These are phyloP conservation scores for Drosophila setifemur DNA, from an alignment of 1,140 invertebrate species.

Conservation along the genomic window DNA sequence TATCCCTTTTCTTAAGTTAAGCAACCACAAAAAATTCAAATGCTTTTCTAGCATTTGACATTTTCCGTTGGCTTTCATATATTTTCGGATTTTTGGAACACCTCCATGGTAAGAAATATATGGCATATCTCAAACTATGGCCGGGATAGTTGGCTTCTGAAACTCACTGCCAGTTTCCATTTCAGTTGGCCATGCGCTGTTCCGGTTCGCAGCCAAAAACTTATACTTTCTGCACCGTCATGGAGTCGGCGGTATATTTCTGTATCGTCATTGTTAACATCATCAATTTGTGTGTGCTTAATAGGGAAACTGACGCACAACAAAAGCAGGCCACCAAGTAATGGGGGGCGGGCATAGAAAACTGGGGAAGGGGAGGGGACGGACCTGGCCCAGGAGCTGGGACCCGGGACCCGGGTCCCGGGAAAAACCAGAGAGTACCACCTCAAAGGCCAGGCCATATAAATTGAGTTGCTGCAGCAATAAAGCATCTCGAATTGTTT, in stretches of 20 bases:
- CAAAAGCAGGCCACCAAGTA: constrained; percentile 54
- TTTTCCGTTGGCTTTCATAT: neutral
- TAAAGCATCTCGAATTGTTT: constrained; percentile 73
- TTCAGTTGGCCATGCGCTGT: constrained; percentile 61
- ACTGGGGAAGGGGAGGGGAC: neutral
- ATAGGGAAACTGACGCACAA: constrained; percentile 79
- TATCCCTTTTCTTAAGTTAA: too few species aligned
- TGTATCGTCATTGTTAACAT: constrained; percentile 80
- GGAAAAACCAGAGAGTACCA: constrained; percentile 16
- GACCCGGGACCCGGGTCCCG: neutral
- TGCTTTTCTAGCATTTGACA: neutral
- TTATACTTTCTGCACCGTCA: constrained; percentile 63
- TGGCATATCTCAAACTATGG: constrained; percentile 45
- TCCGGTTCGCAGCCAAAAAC: constrained; percentile 66
- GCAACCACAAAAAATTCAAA: too few species aligned
- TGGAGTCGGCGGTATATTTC: constrained; percentile 58
- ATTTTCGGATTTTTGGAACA: constrained; percentile 8
- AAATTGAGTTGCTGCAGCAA: constrained; percentile 73
- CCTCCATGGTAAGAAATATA: neutral
- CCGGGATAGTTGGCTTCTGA: constrained; percentile 42
- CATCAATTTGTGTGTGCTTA: constrained; percentile 81
- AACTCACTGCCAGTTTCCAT: constrained; percentile 47
- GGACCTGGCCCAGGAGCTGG: too few species aligned
- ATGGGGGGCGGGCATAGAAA: neutral
- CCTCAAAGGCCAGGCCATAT: constrained; percentile 65